Conservation (phyloP, 2,797 vertebrate genomes). For the Pipistrellus pipistrellus region DNA sequence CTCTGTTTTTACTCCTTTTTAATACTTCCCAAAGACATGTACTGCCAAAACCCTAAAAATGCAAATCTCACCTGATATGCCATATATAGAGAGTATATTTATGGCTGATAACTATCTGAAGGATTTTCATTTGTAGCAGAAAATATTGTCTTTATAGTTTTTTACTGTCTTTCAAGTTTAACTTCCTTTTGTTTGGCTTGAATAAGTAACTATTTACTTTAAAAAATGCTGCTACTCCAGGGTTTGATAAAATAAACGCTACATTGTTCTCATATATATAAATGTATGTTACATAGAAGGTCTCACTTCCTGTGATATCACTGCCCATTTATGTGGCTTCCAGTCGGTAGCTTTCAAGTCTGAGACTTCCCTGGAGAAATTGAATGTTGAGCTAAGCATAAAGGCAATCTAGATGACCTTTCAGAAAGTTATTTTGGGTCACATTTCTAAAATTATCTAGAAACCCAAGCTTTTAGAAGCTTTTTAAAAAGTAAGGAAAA, state of each 20-base stretch:
- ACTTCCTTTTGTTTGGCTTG: neutral
- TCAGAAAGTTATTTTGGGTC: conserved; percentile 18
- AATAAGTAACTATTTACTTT: neutral
- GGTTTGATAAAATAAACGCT: neutral
- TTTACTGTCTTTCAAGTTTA: neutral
- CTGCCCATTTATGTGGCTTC: neutral
- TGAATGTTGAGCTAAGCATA: neutral
- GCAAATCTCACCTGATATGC: neutral
- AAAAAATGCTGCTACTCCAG: neutral
- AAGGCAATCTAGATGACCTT: neutral
- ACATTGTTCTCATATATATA: neutral
- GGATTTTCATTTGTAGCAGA: neutral
- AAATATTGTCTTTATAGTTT: neutral
- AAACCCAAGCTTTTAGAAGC: neutral
- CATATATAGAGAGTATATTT: neutral
- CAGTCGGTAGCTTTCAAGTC: neutral
- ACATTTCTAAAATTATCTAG: conserved; percentile 43
- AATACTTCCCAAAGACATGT: neutral
- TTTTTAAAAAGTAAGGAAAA: neutral
- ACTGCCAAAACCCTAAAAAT: neutral
- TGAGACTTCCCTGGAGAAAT: neutral
- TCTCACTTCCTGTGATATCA: neutral
- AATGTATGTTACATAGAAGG: neutral
- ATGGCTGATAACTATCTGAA: neutral
- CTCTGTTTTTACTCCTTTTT: neutral